Base-by-base conservation (phyloP, 1,140 invertebrate genomes). In the Bombus consobrinus region DNA sequence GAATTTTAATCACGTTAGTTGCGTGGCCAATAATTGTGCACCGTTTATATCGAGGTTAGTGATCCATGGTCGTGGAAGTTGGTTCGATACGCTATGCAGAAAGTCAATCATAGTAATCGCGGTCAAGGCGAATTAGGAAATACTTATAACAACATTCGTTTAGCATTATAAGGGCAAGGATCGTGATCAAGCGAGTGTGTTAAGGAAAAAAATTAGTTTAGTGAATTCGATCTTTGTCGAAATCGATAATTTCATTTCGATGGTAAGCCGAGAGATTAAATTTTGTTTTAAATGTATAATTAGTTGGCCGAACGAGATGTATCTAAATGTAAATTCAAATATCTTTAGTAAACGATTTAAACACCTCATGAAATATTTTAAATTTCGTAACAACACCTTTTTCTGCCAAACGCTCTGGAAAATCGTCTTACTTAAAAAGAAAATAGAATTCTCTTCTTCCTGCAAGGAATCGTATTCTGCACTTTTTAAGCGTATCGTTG, bases 101-200 rank as follows among this genome's bases (percentile, higher is more conserved):
- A 76, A 66, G 77, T 68, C 43, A 66, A 53, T 76, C 41, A 72
- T 39, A 15, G 59, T 75, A 59, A 82, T 82, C 71, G 81, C 59
- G 81, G 72, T 62, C 81, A 83, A 83, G 81, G 81, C 12, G 53
- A 47, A 68, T 83, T 83, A 68, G 41, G 72, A 83, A 83, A 83
- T 66, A 57, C 39, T 75, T 47, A 25, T 47, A 47, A 47, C 15
- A 15, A 59, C n/a, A 13, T 47, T 73, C 57, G 34, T n/a, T 32
- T 8, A 13, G n/a, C 34, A 73, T 12, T 39, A 39, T 15, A 76
- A 37, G 34, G 32, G 32, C 15, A 39, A 18, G 22, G 18, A 28
- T 77, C n/a, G 22, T 18, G 28, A 37, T 59, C n/a, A 5, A 9
- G 28, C 37, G 22, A 39, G 8, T 4, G 12, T 28, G 47, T 28